Conservation (phyloP, 2,888 invertebrate genomes). For the Lycophotia porphyrea region DNA sequence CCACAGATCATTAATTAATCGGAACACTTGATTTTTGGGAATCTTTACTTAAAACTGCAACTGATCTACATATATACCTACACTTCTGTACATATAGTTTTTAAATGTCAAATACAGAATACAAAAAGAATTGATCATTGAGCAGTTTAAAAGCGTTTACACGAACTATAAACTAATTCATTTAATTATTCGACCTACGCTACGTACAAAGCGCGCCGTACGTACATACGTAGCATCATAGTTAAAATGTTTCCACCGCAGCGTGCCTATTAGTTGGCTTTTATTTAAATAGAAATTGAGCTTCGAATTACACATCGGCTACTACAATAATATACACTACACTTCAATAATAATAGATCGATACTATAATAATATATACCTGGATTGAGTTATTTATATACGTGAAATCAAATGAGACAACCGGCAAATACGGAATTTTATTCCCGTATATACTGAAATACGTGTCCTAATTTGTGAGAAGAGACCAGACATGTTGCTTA, state of each 20-base stretch:
- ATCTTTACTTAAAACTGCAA: neutral
- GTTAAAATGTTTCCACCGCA: constrained; percentile 24
- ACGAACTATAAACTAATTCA: neutral
- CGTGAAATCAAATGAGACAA: neutral
- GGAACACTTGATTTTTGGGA: neutral
- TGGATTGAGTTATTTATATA: constrained; percentile 10
- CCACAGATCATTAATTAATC: constrained; percentile 39
- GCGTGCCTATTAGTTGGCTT: constrained; percentile 6
- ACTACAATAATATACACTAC: constrained; percentile 10
- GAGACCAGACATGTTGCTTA: neutral
- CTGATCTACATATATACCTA: neutral
- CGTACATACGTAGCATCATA: neutral
- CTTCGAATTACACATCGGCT: constrained; percentile 7
- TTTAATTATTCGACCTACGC: neutral
- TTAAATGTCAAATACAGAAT: neutral
- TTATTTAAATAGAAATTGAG: constrained; percentile 18
- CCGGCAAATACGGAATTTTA: constrained; percentile 17
- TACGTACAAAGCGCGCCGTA: neutral
- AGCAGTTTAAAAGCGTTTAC: neutral
- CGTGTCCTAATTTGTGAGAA: constrained; percentile 24
- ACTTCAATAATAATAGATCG: no score
- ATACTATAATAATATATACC: neutral
- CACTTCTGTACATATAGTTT: neutral
- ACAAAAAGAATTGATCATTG: neutral
- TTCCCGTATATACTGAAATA: constrained; percentile 16